These are phyloP conservation scores for Phorcus lineatus DNA, from an alignment of 2,888 invertebrate genomes.

Conservation along the genomic window DNA sequence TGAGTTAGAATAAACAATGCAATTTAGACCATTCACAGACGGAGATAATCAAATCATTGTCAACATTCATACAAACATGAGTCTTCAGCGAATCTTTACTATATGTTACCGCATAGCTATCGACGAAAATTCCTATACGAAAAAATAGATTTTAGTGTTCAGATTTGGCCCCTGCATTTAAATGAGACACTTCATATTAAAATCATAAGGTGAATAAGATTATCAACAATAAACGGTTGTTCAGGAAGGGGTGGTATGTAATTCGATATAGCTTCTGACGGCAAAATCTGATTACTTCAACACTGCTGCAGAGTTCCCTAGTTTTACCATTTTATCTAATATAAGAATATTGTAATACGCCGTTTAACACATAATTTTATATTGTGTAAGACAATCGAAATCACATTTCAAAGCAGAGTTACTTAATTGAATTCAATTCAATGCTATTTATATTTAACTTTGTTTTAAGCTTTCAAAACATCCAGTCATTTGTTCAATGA, in stretches of 20 bases:
- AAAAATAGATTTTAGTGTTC: background rate
- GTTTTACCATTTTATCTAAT: too few species aligned
- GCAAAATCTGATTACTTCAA: too few species aligned
- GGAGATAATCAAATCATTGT: background rate
- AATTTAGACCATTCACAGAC: background rate
- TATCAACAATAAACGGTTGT: background rate
- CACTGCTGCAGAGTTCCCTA: too few species aligned
- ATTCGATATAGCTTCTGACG: too few species aligned
- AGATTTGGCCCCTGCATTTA: background rate
- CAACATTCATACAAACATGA: conserved; percentile 4
- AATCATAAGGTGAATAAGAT: background rate
- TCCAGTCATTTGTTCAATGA: too few species aligned
- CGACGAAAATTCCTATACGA: background rate
- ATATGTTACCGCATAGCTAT: background rate
- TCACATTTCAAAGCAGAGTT: too few species aligned
- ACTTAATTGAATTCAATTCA: too few species aligned
- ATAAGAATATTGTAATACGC: too few species aligned
- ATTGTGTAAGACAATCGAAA: too few species aligned
- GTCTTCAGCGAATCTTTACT: background rate
- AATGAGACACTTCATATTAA: background rate
- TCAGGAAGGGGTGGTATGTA: background rate
- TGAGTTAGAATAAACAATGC: conserved; percentile 10
- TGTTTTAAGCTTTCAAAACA: too few species aligned
- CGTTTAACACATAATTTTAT: too few species aligned
- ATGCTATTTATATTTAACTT: too few species aligned